phyloP scores from a whole-genome alignment of 2,888 invertebrate genomes.

The Hypercompe scribonia region DNA sequence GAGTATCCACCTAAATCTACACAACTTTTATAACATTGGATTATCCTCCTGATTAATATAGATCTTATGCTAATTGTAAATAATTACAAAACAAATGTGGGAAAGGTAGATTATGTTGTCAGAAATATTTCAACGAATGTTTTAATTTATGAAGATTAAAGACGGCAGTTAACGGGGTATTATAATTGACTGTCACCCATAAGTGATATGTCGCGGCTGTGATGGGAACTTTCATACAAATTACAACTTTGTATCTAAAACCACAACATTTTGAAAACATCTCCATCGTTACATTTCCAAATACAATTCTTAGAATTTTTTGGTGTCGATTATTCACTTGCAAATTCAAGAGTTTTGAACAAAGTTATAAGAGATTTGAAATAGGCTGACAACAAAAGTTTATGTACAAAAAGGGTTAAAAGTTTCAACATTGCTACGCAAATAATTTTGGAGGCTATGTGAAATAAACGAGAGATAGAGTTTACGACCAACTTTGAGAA shows the following conservation, averaged over 20 bases:
- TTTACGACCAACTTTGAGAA: conserved; percentile 81
- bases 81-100: conserved; percentile 72
- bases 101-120: conserved; percentile 67
- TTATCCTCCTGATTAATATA: conserved; percentile 72
- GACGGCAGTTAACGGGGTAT: conserved; percentile 60
- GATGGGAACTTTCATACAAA: conserved; percentile 34
- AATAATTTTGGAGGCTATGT: conserved; percentile 48
- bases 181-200: conserved; percentile 80
- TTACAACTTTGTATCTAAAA: conserved; percentile 18
- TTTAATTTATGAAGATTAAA: conserved; percentile 30
- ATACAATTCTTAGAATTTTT: conserved; percentile 10
- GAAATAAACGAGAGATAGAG: conserved; percentile 47
- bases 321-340: conserved; percentile 15
- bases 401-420: conserved; percentile 60
- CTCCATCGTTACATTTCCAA: background rate
- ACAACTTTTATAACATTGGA: conserved; percentile 79
- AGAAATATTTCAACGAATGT: conserved; percentile 48
- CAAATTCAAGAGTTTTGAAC: conserved; percentile 27
- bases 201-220: conserved; percentile 78
- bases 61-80: conserved; percentile 72
- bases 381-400: conserved; percentile 76
- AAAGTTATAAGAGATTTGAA: conserved; percentile 33
- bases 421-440: conserved; percentile 84
- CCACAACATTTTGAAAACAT: background rate
- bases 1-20: conserved; percentile 75